A percentile compares a stretch with the other conserved stretches of the same genome.
Conservation (phyloP, 2,797 vertebrate species). For the Cirrhinus mrigala region DNA sequence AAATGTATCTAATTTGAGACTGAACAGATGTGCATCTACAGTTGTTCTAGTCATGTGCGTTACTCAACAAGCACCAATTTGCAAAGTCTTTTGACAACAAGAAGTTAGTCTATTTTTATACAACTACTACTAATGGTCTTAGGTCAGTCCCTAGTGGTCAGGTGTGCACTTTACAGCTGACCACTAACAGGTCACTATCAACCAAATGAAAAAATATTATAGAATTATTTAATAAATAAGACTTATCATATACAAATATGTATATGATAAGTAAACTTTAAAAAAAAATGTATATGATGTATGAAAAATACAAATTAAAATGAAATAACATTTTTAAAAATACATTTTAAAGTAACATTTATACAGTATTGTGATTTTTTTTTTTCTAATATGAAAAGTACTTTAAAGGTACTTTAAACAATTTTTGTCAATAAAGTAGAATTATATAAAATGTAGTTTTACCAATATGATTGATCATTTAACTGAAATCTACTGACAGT, state of each 20-base stretch:
- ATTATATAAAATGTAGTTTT: not conserved
- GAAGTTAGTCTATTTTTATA: not conserved
- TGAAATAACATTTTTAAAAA: not conserved
- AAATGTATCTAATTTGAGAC: not conserved
- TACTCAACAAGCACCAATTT: not conserved
- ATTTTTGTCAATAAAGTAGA: not conserved
- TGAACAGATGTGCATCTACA: not conserved
- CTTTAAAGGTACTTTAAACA: not conserved
- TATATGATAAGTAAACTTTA: not conserved
- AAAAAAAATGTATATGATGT: not conserved
- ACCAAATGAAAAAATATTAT: not conserved
- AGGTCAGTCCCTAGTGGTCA: slow-evolving; percentile 80
- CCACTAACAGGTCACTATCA: slow-evolving; percentile 9
- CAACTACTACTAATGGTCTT: slow-evolving; percentile 58
- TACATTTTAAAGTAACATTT: not conserved
- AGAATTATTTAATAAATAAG: slow-evolving; percentile 23
- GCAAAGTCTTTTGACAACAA: not conserved
- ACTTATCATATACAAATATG: not conserved
- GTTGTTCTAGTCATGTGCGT: not conserved
- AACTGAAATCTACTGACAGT: no score
- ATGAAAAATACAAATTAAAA: not conserved
- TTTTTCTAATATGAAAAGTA: no score
- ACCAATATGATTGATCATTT: not conserved
- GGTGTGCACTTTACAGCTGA: slow-evolving; percentile 67
- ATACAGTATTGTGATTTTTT: not conserved